phyloP scores from a whole-genome alignment of 2,888 invertebrate genomes.

The Orthosia cruda region DNA sequence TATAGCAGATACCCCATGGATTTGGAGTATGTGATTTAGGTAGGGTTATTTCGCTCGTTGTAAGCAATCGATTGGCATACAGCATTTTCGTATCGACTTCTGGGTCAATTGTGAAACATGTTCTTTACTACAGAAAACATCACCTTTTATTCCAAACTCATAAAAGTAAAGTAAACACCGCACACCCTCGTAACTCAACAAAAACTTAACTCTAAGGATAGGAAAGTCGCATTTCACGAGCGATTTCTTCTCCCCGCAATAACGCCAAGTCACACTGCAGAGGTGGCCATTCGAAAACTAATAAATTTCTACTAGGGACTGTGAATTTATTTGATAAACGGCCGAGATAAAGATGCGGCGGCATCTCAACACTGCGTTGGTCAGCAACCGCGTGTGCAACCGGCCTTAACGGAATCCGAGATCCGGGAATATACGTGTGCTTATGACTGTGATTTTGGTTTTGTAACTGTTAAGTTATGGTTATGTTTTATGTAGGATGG shows the following conservation, averaged over 20 bases:
- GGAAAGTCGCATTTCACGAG: constrained; percentile 78
- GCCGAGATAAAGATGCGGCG: constrained; percentile 84
- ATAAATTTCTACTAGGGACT: constrained; percentile 87
- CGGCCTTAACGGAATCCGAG: constrained; percentile 53
- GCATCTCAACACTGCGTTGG: constrained; percentile 78
- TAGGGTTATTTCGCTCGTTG: too few relatives aligned
- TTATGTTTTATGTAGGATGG: not conserved
- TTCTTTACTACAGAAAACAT: not conserved
- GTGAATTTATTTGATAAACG: constrained; percentile 90
- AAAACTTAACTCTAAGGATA: constrained; percentile 68
- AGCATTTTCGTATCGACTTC: too few relatives aligned
- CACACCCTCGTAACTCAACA: constrained; percentile 53
- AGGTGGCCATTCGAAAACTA: constrained; percentile 87
- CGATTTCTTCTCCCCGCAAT: constrained; percentile 78
- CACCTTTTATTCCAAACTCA: constrained; percentile 10
- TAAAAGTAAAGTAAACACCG: constrained; percentile 42
- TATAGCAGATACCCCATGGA: too few relatives aligned
- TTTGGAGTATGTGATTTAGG: too few relatives aligned
- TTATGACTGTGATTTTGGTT: constrained; percentile 21
- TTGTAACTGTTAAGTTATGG: constrained; percentile 4
- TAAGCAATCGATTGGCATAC: too few relatives aligned
- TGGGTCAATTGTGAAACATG: too few relatives aligned
- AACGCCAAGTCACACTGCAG: constrained; percentile 82
- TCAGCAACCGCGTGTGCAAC: constrained; percentile 74
- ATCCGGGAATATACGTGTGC: constrained; percentile 17